These are phyloP conservation scores for Rhamnusium bicolor DNA, from an alignment of 2,888 invertebrate species.

Conservation along the genomic window DNA sequence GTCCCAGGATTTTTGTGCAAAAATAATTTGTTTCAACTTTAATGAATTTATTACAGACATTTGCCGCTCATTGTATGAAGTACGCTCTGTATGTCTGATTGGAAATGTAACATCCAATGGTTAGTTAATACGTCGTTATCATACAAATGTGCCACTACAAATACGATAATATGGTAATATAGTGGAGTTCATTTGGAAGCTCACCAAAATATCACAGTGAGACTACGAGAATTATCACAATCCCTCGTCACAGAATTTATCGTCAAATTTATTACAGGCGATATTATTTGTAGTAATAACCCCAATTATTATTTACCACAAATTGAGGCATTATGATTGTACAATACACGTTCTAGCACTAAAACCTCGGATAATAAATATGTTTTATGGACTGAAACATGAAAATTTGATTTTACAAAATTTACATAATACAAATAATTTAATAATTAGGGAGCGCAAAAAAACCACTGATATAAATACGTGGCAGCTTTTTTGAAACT, in stretches of 20 bases:
- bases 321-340: conserved; percentile 41
- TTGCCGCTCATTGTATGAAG: not conserved
- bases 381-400: not conserved
- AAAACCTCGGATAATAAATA: conserved; percentile 9
- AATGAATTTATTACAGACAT: too few relatives aligned
- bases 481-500: too few relatives aligned
- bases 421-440: conserved; percentile 10
- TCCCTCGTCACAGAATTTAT: conserved; percentile 53
- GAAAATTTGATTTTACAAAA: conserved; percentile 8
- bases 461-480: not conserved
- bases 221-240: conserved; percentile 53
- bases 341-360: conserved; percentile 11
- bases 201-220: conserved; percentile 50
- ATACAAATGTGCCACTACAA: conserved; percentile 36
- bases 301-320: conserved; percentile 53
- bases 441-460: not conserved
- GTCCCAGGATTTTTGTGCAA: too few relatives aligned
- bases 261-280: conserved; percentile 51
- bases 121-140: conserved; percentile 44
- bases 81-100: not conserved
- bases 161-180: conserved; percentile 49
- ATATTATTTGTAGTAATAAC: conserved; percentile 52
- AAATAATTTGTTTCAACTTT: too few relatives aligned
- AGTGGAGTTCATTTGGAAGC: conserved; percentile 51
- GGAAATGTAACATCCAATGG: conserved; percentile 26